phyloP scores from a whole-genome alignment of 2,888 invertebrate species.

The Drosophila sordidapex region DNA sequence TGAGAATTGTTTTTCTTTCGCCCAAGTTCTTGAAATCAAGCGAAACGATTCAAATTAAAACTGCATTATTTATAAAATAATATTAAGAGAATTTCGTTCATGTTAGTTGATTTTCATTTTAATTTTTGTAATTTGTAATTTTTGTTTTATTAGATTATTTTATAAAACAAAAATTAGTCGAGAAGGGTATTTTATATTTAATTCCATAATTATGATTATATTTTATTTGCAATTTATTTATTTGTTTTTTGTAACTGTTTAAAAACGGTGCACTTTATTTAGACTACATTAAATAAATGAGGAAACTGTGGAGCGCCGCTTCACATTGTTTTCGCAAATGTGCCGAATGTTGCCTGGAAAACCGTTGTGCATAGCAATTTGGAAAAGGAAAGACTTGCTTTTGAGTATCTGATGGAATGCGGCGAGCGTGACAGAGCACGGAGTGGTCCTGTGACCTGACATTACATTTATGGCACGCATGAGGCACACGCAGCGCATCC shows the following conservation, averaged over 20 bases:
- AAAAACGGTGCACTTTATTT: background rate
- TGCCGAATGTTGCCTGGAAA: background rate
- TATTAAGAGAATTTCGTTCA: background rate
- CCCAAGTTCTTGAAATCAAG: background rate
- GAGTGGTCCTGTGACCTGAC: conserved; percentile 14
- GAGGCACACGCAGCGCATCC: conserved; percentile 16
- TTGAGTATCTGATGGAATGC: conserved; percentile 3
- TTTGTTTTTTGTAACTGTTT: background rate
- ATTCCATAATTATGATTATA: no score
- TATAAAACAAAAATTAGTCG: no score
- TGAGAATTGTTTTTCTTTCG: no score
- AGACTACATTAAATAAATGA: background rate
- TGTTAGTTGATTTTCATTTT: background rate
- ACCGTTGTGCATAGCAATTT: conserved; percentile 1
- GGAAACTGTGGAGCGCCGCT: background rate
- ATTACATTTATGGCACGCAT: conserved; percentile 56
- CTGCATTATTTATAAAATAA: background rate
- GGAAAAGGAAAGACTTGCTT: conserved; percentile 2
- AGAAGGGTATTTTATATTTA: no score
- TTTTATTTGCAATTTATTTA: background rate
- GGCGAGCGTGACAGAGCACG: conserved; percentile 5
- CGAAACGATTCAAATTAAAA: background rate
- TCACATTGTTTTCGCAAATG: background rate
- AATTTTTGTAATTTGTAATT: no score
- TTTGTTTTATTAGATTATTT: no score